A percentile compares a stretch with the other conserved stretches of the same genome.
These are phyloP conservation scores for Ditylenchus weischeri DNA, from an alignment of 2,888 invertebrate species.

Conservation along the genomic window DNA sequence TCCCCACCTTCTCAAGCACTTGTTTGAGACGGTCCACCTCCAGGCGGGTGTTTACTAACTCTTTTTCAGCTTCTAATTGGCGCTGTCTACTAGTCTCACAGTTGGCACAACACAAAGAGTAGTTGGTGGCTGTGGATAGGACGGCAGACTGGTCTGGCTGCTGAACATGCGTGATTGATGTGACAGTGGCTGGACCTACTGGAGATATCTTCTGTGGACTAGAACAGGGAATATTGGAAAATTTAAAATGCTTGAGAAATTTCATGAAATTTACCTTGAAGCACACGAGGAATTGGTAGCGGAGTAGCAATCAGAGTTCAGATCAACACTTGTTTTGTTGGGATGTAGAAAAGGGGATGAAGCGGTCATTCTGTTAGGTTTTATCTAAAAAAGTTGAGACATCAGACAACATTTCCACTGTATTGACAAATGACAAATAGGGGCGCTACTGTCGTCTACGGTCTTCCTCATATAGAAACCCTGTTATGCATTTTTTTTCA, in stretches of 20 bases:
- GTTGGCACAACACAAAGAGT: neutral
- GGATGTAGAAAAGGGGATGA: too few relatives aligned
- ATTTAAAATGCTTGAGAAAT: neutral
- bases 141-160: constrained; percentile 3
- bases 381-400: too few relatives aligned
- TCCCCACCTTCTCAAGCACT: constrained; percentile 22
- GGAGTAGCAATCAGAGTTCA: neutral
- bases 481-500: too few relatives aligned
- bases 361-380: too few relatives aligned
- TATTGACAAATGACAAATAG: too few relatives aligned
- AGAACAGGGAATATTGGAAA: neutral
- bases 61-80: constrained; percentile 22
- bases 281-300: constrained; percentile 14
- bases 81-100: neutral
- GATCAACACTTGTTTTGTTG: neutral
- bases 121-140: neutral
- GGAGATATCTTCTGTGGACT: constrained; percentile 32
- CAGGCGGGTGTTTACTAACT: constrained; percentile 29
- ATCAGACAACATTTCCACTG: too few relatives aligned
- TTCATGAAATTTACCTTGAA: neutral
- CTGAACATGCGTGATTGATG: constrained; percentile 2
- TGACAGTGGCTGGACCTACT: constrained; percentile 12
- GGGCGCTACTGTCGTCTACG: too few relatives aligned
- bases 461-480: too few relatives aligned
- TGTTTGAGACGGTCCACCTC: constrained; percentile 31